phyloP scores from a whole-genome alignment of 2,113 vertebrate species.

The Pseudopodoces humilis region DNA sequence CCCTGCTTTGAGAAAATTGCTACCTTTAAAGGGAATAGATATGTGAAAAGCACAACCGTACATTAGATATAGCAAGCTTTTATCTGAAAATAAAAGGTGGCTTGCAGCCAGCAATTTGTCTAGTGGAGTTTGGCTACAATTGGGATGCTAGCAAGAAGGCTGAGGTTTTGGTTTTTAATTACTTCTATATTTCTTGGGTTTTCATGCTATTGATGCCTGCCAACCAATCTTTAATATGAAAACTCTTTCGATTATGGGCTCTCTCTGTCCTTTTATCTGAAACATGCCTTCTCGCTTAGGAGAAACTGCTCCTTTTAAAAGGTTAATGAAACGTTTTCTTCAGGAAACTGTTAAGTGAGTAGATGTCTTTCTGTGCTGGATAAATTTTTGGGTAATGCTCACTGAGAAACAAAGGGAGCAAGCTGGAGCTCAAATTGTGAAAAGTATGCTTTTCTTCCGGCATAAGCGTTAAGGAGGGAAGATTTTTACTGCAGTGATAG shows the following conservation, averaged over 20 bases:
- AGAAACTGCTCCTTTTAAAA: background rate
- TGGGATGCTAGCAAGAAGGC: background rate
- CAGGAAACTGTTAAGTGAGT: background rate
- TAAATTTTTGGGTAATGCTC: background rate
- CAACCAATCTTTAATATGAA: background rate
- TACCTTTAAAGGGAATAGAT: background rate
- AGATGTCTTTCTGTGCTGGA: background rate
- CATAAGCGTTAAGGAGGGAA: background rate
- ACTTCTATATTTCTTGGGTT: background rate
- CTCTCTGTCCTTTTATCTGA: background rate
- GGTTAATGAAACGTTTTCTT: slow-evolving; percentile 42
- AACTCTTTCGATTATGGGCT: background rate
- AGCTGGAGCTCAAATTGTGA: background rate
- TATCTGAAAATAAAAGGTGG: background rate
- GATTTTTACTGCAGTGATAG: background rate
- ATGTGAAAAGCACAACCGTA: background rate
- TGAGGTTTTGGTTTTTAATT: background rate
- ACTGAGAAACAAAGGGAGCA: background rate
- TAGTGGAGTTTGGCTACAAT: background rate
- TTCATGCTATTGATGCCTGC: background rate
- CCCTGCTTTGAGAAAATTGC: background rate
- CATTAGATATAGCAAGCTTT: background rate
- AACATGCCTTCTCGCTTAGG: background rate
- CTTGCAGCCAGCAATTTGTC: background rate
- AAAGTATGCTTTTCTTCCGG: background rate